These are phyloP conservation scores for Synanthedon formicaeformis DNA, from an alignment of 2,888 invertebrate species.

Conservation along the genomic window DNA sequence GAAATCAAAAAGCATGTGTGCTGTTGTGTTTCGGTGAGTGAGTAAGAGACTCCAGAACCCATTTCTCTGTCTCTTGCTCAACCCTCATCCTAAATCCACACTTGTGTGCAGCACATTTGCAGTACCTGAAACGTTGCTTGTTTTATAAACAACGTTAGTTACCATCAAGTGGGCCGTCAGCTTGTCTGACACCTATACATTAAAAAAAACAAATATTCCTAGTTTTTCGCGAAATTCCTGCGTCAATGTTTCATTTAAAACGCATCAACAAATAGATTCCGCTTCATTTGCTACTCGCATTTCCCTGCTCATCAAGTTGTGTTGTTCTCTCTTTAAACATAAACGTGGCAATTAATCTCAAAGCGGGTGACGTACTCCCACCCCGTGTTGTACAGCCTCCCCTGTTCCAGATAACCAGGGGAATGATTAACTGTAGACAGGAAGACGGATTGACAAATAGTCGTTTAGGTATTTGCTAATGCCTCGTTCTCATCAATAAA, in stretches of 20 bases:
- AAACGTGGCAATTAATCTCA: slow-evolving; percentile 64
- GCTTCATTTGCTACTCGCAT: slow-evolving; percentile 27
- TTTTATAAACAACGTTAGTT: background rate
- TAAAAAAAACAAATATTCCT: background rate
- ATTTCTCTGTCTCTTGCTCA: background rate
- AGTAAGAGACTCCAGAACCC: too few relatives aligned
- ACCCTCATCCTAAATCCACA: background rate
- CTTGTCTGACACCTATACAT: too few relatives aligned
- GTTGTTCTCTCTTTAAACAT: slow-evolving; percentile 34
- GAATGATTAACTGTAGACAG: slow-evolving; percentile 67
- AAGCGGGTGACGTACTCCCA: slow-evolving; percentile 48
- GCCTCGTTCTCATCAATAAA: slow-evolving; percentile 60
- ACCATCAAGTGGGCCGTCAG: too few relatives aligned
- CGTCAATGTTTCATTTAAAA: slow-evolving; percentile 2
- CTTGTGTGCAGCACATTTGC: too few relatives aligned
- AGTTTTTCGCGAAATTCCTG: background rate
- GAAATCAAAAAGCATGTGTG: too few relatives aligned
- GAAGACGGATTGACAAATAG: slow-evolving; percentile 70
- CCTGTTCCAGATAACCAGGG: slow-evolving; percentile 39
- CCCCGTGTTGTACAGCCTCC: slow-evolving; percentile 12
- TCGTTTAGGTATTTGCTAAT: slow-evolving; percentile 68
- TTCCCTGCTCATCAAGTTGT: slow-evolving; percentile 38
- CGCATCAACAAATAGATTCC: slow-evolving; percentile 5
- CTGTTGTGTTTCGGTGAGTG: too few relatives aligned
- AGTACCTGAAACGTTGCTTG: background rate